These are phyloP conservation scores for Salminus brasiliensis DNA, from an alignment of 2,113 vertebrate genomes.

Conservation along the genomic window DNA sequence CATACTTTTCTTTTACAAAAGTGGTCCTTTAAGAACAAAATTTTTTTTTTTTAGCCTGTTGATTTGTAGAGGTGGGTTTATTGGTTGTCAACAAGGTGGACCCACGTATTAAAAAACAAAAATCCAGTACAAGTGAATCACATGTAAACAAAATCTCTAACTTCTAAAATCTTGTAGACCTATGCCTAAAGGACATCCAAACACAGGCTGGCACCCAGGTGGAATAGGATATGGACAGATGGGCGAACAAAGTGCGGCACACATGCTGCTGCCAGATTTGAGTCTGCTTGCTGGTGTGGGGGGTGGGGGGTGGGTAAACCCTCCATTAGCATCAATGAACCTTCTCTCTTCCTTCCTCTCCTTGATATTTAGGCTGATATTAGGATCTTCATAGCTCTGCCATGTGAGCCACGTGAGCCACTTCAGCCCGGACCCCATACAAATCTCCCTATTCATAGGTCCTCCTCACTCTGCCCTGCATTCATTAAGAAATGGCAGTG, in stretches of 20 bases:
- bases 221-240: background rate
- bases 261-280: background rate
- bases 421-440: slow-evolving; percentile 30
- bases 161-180: background rate
- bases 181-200: background rate
- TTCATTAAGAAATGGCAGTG: slow-evolving; percentile 33
- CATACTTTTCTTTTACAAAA: no score
- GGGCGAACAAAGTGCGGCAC: background rate
- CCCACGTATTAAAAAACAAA: no score
- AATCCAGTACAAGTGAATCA: no score
- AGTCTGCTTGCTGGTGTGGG: background rate
- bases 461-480: slow-evolving; percentile 30
- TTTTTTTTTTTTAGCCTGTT: no score
- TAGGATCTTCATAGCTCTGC: slow-evolving; percentile 37
- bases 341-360: slow-evolving; percentile 25
- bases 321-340: background rate
- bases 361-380: slow-evolving; percentile 16
- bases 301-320: no score
- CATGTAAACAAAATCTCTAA: no score
- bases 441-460: slow-evolving; percentile 48
- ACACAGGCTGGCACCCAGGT: background rate
- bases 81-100: no score
- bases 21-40: no score
- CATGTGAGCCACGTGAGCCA: slow-evolving; percentile 40
- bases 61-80: no score